Conservation (phyloP, 1,140 invertebrate species). For the Drosophila ohnishii region DNA sequence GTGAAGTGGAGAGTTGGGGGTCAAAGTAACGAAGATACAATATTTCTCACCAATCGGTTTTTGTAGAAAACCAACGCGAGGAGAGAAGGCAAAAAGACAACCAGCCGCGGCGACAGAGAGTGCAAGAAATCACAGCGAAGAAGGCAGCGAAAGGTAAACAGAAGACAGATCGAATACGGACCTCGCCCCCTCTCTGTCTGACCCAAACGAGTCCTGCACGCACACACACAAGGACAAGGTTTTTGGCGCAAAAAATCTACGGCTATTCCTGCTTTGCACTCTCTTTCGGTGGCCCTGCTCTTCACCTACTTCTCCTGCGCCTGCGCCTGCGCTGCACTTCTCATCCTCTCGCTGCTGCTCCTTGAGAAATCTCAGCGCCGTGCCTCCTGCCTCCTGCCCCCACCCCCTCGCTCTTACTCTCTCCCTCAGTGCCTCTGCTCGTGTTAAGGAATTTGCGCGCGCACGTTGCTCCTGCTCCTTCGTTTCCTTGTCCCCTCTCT, state of each 20-base stretch:
- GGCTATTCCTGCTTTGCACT: constrained; percentile 56
- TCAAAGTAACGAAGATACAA: constrained; percentile 63
- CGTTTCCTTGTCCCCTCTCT: constrained; percentile 50
- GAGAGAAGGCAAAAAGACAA: constrained; percentile 70
- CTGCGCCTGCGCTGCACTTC: constrained; percentile 30
- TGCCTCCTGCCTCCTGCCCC: constrained; percentile 49
- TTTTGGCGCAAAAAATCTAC: constrained; percentile 72
- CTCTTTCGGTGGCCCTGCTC: constrained; percentile 60
- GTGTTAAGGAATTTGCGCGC: constrained; percentile 79
- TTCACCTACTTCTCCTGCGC: constrained; percentile 69
- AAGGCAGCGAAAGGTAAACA: constrained; percentile 63
- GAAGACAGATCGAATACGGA: constrained; percentile 21
- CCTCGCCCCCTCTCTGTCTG: constrained; percentile 36
- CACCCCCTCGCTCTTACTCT: constrained; percentile 25
- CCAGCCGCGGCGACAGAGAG: constrained; percentile 59
- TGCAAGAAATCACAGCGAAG: constrained; percentile 69
- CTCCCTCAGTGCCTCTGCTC: constrained; percentile 35
- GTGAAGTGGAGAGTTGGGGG: constrained; percentile 4
- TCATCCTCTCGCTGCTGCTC: constrained; percentile 21
- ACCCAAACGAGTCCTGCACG: constrained; percentile 62
- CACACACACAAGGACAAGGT: constrained; percentile 40
- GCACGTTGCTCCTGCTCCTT: constrained; percentile 53
- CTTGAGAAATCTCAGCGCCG: constrained; percentile 61
- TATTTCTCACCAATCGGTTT: constrained; percentile 79
- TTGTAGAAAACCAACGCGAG: constrained; percentile 47